Evolutionary conservation across 1,140 invertebrate species (phyloP).

Genomic region (Nylanderia fulva): DNA sequence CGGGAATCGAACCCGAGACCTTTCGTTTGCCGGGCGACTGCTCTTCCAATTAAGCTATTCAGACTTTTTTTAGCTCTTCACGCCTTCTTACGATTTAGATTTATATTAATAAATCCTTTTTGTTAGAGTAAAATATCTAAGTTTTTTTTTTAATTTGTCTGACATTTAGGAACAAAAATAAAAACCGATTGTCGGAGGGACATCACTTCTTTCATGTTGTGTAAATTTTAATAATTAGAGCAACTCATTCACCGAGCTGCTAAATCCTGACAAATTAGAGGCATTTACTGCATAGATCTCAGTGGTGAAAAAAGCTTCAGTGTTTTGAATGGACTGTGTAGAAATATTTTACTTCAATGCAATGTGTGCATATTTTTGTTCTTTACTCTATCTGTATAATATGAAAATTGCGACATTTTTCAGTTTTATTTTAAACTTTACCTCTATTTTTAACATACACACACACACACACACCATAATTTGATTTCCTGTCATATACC

Average conservation of each 20-base stretch:
- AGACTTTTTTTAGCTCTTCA: too few species aligned
- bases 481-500: neutral
- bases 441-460: neutral
- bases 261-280: neutral
- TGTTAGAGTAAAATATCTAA: too few species aligned
- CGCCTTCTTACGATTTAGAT: too few species aligned
- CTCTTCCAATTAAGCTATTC: too few species aligned
- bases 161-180: too few species aligned
- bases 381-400: neutral
- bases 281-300: neutral
- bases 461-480: too few species aligned
- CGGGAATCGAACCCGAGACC: too few species aligned
- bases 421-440: neutral
- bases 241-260: neutral
- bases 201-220: neutral
- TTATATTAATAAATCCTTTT: too few species aligned
- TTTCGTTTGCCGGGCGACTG: too few species aligned
- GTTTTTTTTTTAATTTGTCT: too few species aligned
- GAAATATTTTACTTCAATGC: slow-evolving; percentile 23
- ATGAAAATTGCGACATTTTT: neutral
- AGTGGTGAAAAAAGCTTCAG: neutral
- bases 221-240: neutral
- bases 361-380: neutral
- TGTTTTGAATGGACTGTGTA: neutral
- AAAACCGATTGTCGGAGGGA: too few species aligned